A percentile compares a stretch with the other conserved stretches of the same genome.
Conservation (phyloP, 2,888 invertebrate genomes). For the Coenonympha arcania region DNA sequence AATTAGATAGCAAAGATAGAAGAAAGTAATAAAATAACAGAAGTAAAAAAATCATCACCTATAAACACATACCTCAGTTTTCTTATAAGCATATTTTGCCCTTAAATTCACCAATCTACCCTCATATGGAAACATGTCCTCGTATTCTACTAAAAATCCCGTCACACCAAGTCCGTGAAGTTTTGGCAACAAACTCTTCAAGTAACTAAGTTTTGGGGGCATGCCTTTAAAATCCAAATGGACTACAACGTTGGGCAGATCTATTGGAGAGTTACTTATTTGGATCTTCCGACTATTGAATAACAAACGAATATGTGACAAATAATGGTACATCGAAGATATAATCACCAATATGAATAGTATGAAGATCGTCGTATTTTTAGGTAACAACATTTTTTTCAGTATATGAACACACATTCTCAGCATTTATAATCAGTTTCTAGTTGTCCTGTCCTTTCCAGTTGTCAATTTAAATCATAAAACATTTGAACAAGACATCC, state of each 20-base stretch:
- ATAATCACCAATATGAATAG: not conserved
- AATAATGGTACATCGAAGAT: constrained; percentile 9
- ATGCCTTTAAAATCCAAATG: constrained; percentile 91
- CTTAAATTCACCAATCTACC: constrained; percentile 74
- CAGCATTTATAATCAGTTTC: too few species aligned
- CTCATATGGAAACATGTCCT: constrained; percentile 89
- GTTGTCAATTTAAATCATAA: too few species aligned
- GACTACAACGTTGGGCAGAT: constrained; percentile 76
- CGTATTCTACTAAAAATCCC: constrained; percentile 86
- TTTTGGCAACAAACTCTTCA: constrained; percentile 75
- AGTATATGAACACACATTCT: not conserved
- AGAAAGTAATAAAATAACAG: too few species aligned
- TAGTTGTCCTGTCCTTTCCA: too few species aligned
- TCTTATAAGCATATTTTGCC: constrained; percentile 77
- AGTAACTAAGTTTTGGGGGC: constrained; percentile 79
- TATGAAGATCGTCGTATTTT: constrained; percentile 14
- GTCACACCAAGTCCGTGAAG: constrained; percentile 80
- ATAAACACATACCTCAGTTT: constrained; percentile 40
- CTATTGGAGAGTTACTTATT: constrained; percentile 6
- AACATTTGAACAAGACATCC: too few species aligned
- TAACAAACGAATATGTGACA: constrained; percentile 4
- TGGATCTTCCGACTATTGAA: not conserved
- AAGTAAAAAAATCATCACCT: too few species aligned
- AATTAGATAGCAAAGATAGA: too few species aligned
- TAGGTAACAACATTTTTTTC: constrained; percentile 2